A percentile compares a stretch with the other conserved stretches of the same genome.
phyloP scores from a whole-genome alignment of 2,797 vertebrate genomes.

The Miichthys miiuy region DNA sequence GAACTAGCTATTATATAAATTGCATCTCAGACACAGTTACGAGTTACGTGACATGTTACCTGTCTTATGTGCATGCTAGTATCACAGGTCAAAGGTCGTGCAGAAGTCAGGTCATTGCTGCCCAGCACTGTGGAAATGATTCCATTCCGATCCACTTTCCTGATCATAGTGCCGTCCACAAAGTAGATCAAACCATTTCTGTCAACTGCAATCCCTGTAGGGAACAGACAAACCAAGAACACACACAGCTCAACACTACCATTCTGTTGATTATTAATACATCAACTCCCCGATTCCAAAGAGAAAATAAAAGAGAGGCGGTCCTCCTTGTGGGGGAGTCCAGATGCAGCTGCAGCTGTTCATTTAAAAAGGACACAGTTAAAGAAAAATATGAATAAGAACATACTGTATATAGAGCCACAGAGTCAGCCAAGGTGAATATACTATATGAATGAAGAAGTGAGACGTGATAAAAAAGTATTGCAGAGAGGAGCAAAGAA shows the following conservation, averaged over 20 bases:
- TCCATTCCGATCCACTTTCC: constrained; percentile 98
- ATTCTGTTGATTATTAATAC: background rate
- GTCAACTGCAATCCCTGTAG: constrained; percentile 92
- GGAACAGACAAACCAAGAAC: constrained; percentile 23
- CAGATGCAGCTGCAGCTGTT: background rate
- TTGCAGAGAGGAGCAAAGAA: background rate
- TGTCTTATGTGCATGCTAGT: constrained; percentile 99
- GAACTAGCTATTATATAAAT: background rate
- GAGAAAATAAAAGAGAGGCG: background rate
- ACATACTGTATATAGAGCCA: background rate
- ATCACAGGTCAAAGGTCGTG: constrained; percentile 95
- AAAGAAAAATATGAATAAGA: background rate
- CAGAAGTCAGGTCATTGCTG: constrained; percentile 96
- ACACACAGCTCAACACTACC: constrained; percentile 14
- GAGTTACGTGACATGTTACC: constrained; percentile 79
- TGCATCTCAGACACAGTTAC: background rate
- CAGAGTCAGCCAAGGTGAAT: background rate
- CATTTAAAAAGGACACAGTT: background rate
- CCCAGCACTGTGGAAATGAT: constrained; percentile 98
- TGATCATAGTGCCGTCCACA: constrained; percentile 99
- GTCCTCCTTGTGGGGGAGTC: background rate
- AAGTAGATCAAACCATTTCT: constrained; percentile 98
- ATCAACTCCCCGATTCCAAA: background rate
- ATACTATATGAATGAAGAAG: background rate
- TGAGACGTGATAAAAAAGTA: background rate